Evolutionary conservation across 1,140 invertebrate genomes (phyloP), one percentile per base, ranked within the genome.

Genomic region (Zophobas atratus): DNA sequence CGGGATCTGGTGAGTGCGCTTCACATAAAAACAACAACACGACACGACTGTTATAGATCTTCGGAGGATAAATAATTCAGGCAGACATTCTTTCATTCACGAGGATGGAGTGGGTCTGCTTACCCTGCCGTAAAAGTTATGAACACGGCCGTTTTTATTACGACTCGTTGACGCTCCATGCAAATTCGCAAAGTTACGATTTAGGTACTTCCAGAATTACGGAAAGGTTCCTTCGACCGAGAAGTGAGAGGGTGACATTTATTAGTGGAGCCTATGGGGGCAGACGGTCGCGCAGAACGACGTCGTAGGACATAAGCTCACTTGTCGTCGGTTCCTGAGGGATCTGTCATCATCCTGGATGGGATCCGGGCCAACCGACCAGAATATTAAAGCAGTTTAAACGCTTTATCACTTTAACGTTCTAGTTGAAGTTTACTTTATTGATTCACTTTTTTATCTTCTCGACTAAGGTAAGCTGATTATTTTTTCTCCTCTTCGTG

Each of bases 371-470:
- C 57, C 46, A 60, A 46, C 56, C 57, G 36, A 48, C 55, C 57
- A 67, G 74, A 75, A 75, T 75, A 75, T 75, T 75, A 75, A 75
- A 75, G 55, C 51, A 57, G 41, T 75, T 67, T 67, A 67, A 67
- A 20, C 60, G 39, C 60, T 67, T 67, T 67, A 67, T 67, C 60
- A 67, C 60, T 67, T 36, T 43, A 43, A 67, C 60, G 60, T 67
- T 43, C 60, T 43, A 43, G 38, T 39, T 43, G 60, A 67, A 67
- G 60, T 67, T 67, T 67, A 43, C 60, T 67, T 41, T 67, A 67
- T 67, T 67, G 60, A 67, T 67, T 67, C 60, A 41, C n/a, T 67
- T 43, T 39, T 67, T 67, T 60, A 20, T 20, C n/a, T 20, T 60
- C 56, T 60, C 56, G 36, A 55, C 56, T 60, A 60, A 60, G n/a